Conservation (phyloP, 2,888 invertebrate genomes). For the Acrobasis repandana region DNA sequence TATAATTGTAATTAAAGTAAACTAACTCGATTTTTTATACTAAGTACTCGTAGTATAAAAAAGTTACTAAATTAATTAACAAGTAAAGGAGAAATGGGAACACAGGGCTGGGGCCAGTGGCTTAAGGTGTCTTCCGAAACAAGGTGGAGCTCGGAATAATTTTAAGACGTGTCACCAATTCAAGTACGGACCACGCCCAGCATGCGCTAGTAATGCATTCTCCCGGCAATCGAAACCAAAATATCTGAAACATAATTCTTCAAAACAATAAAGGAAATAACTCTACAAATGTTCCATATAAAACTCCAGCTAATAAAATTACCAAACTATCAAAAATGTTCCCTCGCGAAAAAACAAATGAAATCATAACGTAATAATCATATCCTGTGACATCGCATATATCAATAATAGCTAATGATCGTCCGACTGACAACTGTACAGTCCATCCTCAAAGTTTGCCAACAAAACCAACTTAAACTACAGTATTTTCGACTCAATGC, state of each 20-base stretch:
- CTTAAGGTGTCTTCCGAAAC: too few species aligned
- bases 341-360: conserved; percentile 28
- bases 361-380: conserved; percentile 41
- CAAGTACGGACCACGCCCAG: too few species aligned
- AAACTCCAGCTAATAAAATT: background rate
- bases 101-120: too few species aligned
- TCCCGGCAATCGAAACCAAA: background rate
- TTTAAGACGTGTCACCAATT: too few species aligned
- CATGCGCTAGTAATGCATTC: too few species aligned
- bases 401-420: conserved; percentile 69
- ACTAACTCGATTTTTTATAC: too few species aligned
- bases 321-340: conserved; percentile 33
- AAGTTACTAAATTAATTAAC: too few species aligned
- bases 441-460: conserved; percentile 30
- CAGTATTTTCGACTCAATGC: conserved; percentile 1
- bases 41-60: too few species aligned
- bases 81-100: too few species aligned
- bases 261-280: background rate
- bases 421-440: conserved; percentile 55
- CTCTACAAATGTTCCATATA: background rate
- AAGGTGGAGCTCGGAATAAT: too few species aligned
- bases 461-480: background rate
- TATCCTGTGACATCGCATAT: conserved; percentile 54
- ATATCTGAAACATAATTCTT: too few species aligned
- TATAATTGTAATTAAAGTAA: too few species aligned